Percentiles rank a stretch among this genome's conserved stretches.
Evolutionary conservation across 2,888 invertebrate genomes (phyloP).

Genomic region (Sinhomidia bicolor): DNA sequence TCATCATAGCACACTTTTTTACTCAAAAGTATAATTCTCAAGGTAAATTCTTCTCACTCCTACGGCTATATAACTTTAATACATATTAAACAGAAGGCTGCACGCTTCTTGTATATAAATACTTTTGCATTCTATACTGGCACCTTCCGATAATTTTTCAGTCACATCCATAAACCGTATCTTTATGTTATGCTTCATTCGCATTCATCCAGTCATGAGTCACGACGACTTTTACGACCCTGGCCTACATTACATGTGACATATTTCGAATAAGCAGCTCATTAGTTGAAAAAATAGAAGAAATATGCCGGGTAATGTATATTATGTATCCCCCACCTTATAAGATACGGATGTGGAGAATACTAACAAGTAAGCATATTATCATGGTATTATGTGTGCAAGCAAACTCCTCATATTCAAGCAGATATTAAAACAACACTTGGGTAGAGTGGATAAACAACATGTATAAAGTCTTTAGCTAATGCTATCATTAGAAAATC

Average conservation of each 20-base stretch:
- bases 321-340: not conserved
- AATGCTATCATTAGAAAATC: constrained; percentile 40
- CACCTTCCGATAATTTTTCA: not conserved
- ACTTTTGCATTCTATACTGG: not conserved
- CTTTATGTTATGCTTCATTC: not conserved
- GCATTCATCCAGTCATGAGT: constrained; percentile 27
- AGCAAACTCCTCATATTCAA: not conserved
- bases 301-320: not conserved
- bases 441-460: too few species aligned
- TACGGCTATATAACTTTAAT: too few species aligned
- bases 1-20: too few species aligned
- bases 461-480: constrained; percentile 13
- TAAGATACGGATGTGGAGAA: too few species aligned
- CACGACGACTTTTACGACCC: constrained; percentile 54
- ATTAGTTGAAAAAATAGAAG: constrained; percentile 33
- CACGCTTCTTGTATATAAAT: not conserved
- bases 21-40: too few species aligned
- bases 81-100: too few species aligned
- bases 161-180: not conserved
- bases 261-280: constrained; percentile 66
- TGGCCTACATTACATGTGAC: constrained; percentile 61
- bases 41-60: too few species aligned
- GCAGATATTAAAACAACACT: not conserved
- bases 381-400: not conserved
- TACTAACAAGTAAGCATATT: too few species aligned